Conservation (phyloP, 2,113 vertebrate genomes). For the Colinus virginianus region DNA sequence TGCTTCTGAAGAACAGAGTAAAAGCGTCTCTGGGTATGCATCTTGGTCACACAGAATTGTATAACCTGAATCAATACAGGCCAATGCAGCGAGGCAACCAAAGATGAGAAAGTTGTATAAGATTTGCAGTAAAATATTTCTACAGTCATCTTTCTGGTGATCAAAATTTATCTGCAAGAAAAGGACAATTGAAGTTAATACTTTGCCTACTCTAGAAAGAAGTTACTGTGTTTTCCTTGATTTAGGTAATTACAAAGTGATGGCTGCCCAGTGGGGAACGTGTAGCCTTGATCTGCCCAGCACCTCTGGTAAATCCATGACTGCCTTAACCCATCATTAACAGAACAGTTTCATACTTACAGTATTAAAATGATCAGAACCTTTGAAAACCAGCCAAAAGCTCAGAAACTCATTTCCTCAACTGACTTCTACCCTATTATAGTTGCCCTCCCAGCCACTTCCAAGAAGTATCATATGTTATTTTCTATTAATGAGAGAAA, state of each 20-base stretch:
- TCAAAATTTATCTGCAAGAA: not conserved
- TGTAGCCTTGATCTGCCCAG: constrained; percentile 6
- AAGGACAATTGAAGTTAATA: not conserved
- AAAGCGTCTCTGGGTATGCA: not conserved
- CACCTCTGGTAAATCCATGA: constrained; percentile 21
- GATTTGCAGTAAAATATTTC: not conserved
- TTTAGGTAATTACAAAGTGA: constrained; percentile 13
- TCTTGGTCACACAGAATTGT: not conserved
- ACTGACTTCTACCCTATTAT: not conserved
- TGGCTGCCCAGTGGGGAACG: not conserved
- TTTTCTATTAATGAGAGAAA: not conserved
- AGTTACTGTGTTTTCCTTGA: not conserved
- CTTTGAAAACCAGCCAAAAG: constrained; percentile 42
- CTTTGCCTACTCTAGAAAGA: not conserved
- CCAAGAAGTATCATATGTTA: not conserved
- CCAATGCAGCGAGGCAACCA: not conserved
- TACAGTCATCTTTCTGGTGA: not conserved
- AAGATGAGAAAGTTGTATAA: not conserved
- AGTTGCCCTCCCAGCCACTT: not conserved
- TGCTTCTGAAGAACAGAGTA: not conserved
- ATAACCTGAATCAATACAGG: not conserved
- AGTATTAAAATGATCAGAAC: constrained; percentile 34
- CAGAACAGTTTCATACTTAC: constrained; percentile 35
- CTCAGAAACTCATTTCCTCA: constrained; percentile 22
- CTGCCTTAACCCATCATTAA: constrained; percentile 52